These are phyloP conservation scores for Callithrix jacchus DNA, from an alignment of 2,113 vertebrate genomes.

Conservation along the genomic window DNA sequence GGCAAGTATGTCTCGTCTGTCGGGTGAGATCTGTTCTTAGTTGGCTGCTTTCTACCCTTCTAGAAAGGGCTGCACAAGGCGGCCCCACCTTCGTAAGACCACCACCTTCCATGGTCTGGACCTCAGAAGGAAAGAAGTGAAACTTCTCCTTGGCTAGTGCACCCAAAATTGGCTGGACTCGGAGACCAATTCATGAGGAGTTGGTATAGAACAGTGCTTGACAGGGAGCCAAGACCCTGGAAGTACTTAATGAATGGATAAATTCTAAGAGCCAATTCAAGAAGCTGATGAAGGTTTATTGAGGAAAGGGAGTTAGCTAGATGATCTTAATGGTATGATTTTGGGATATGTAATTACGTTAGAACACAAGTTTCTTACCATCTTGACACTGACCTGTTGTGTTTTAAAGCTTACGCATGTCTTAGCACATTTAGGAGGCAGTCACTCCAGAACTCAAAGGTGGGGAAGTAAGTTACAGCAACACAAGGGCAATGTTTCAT, in stretches of 20 bases:
- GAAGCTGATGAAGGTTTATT: no score
- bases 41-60: background rate
- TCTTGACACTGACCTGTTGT: fast-evolving
- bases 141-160: background rate
- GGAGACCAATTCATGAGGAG: background rate
- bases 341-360: background rate
- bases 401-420: background rate
- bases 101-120: background rate
- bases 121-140: background rate
- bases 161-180: background rate
- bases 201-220: background rate
- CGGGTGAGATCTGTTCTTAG: fast-evolving
- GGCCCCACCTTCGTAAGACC: background rate
- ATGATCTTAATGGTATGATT: fast-evolving
- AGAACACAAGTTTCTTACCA: no score
- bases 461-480: background rate
- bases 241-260: background rate
- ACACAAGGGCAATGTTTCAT: background rate
- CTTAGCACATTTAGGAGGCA: no score
- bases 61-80: fast-evolving
- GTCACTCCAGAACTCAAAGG: background rate
- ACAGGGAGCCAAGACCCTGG: fast-evolving
- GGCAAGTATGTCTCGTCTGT: background rate
- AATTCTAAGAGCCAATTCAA: background rate
- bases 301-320: background rate